Conservation (phyloP, 1,140 invertebrate species). For the Apocrypta bakeri region DNA sequence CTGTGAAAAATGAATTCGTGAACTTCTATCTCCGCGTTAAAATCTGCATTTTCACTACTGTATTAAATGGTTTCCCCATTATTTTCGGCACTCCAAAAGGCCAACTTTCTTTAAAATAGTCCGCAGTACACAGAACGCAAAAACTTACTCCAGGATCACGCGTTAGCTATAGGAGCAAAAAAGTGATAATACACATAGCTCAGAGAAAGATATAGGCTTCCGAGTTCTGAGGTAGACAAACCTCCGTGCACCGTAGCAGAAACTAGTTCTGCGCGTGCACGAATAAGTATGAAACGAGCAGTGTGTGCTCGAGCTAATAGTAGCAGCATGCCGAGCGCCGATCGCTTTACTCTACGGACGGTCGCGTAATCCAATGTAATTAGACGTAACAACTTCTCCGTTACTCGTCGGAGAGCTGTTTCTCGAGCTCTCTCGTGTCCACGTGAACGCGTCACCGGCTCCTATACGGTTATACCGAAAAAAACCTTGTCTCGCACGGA, state of each 20-base stretch:
- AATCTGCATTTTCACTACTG: neutral
- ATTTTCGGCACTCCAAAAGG: too few species aligned
- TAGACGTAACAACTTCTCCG: slow-evolving; percentile 54
- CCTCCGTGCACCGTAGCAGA: slow-evolving; percentile 23
- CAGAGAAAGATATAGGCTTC: slow-evolving; percentile 27
- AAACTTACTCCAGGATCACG: neutral
- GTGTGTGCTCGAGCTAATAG: slow-evolving; percentile 5
- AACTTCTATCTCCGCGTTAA: neutral
- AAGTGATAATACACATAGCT: slow-evolving; percentile 17
- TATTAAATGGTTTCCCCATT: too few species aligned
- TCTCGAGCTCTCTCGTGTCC: slow-evolving; percentile 12
- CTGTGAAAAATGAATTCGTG: neutral
- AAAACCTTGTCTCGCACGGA: too few species aligned
- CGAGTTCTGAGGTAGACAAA: slow-evolving; percentile 28
- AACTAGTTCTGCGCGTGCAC: slow-evolving; percentile 28
- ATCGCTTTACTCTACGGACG: neutral
- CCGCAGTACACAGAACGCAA: too few species aligned
- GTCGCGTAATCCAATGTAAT: slow-evolving; percentile 57
- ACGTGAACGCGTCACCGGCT: neutral
- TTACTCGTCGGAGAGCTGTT: slow-evolving; percentile 34
- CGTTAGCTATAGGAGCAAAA: neutral
- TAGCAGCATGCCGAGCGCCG: slow-evolving; percentile 10
- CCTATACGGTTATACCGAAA: too few species aligned
- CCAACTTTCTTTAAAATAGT: too few species aligned
- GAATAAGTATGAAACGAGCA: neutral